Evolutionary conservation across 2,888 invertebrate genomes (phyloP).

Genomic region (Seladonia tumulorum): DNA sequence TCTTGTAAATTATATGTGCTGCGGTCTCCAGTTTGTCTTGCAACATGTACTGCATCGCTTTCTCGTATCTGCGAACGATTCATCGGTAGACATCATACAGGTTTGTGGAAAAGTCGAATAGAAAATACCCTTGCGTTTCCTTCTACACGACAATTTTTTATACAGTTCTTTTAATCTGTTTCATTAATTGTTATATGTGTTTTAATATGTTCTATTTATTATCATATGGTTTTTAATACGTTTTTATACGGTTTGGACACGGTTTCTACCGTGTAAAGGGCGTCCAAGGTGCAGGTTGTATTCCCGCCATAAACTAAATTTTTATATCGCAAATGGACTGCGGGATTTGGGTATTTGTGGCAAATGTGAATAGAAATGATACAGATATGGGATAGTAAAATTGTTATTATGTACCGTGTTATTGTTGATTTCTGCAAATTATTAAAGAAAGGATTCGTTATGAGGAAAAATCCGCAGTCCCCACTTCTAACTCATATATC

Average conservation of each 20-base stretch:
- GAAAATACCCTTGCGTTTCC: background rate
- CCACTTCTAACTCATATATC: no score
- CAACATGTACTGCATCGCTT: conserved; percentile 28
- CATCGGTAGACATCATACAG: background rate
- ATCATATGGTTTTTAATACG: background rate
- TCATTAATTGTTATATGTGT: background rate
- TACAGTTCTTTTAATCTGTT: background rate
- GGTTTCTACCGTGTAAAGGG: background rate
- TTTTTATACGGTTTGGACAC: background rate
- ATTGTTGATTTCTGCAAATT: no score
- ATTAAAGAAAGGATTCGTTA: no score
- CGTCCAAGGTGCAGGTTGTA: background rate
- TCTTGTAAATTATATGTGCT: conserved; percentile 13
- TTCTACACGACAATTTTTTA: background rate
- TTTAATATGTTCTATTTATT: background rate
- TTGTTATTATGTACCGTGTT: no score
- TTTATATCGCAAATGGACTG: background rate
- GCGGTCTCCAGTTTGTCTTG: conserved; percentile 28
- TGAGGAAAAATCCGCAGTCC: no score
- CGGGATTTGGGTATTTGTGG: no score
- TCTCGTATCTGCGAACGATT: conserved; percentile 41
- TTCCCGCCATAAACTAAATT: background rate
- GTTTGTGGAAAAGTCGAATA: background rate
- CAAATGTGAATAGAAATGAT: no score
- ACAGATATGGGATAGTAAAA: no score